These are phyloP conservation scores for Apodemia duryi DNA, from an alignment of 2,888 invertebrate genomes.

Conservation along the genomic window DNA sequence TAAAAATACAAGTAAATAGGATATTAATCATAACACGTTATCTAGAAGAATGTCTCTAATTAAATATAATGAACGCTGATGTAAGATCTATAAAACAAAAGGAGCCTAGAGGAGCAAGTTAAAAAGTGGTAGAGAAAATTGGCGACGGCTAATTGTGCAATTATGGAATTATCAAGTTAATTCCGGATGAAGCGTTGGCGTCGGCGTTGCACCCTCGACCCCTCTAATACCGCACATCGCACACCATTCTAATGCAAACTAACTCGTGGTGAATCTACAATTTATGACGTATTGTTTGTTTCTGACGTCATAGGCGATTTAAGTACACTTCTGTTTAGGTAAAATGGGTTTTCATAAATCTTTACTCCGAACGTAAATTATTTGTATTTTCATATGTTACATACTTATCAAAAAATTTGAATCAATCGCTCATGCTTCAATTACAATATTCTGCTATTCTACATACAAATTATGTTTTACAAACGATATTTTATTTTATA, in stretches of 20 bases:
- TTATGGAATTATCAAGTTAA: constrained; percentile 74
- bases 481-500: too few species aligned
- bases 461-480: too few species aligned
- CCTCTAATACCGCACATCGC: constrained; percentile 35
- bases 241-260: constrained; percentile 64
- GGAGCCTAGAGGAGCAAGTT: background rate
- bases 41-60: constrained; percentile 23
- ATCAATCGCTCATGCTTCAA: too few species aligned
- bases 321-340: constrained; percentile 20
- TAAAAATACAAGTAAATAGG: too few species aligned
- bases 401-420: too few species aligned
- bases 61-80: constrained; percentile 50
- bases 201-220: constrained; percentile 36
- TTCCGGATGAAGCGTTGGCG: constrained; percentile 65
- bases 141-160: constrained; percentile 68
- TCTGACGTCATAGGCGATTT: constrained; percentile 39
- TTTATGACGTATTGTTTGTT: constrained; percentile 57
- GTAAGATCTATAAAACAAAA: background rate
- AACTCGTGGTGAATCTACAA: constrained; percentile 50
- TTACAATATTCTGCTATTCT: too few species aligned
- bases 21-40: too few species aligned
- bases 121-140: constrained; percentile 55
- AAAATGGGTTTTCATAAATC: background rate
- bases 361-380: too few species aligned
- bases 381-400: too few species aligned